A percentile compares a stretch with the other conserved stretches of the same genome.
Evolutionary conservation across 2,797 vertebrate species (phyloP).

Genomic region (Cyclura pinguis): DNA sequence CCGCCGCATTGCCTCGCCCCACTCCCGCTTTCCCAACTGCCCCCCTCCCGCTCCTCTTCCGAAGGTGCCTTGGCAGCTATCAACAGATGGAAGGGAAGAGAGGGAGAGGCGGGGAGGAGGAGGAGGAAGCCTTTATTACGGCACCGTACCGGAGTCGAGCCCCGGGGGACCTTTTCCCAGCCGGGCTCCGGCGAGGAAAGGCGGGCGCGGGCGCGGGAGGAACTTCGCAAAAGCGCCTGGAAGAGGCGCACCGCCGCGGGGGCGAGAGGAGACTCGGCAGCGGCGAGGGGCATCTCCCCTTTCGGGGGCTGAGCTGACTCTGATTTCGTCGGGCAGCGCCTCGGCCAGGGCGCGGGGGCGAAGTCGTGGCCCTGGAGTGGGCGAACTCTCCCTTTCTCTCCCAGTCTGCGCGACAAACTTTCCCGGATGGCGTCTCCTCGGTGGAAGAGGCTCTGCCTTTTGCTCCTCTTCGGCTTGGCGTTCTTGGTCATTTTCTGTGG

Average conservation of each 20-base stretch:
- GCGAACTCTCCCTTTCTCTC: too few relatives aligned
- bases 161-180: neutral
- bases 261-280: neutral
- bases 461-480: slow-evolving; percentile 59
- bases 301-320: neutral
- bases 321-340: neutral
- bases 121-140: neutral
- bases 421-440: slow-evolving; percentile 61
- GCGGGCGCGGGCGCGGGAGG: neutral
- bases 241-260: neutral
- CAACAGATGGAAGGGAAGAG: slow-evolving; percentile 21
- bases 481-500: slow-evolving; percentile 68
- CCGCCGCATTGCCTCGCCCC: slow-evolving; percentile 16
- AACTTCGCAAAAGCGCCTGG: neutral
- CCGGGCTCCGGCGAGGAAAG: neutral
- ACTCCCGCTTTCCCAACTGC: slow-evolving; percentile 18
- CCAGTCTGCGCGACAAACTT: neutral
- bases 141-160: neutral
- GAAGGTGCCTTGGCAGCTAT: neutral
- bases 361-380: too few relatives aligned
- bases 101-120: neutral
- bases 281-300: too few relatives aligned
- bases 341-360: too few relatives aligned
- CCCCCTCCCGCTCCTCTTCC: neutral
- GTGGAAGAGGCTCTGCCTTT: slow-evolving; percentile 69